Percentiles rank a stretch among this genome's conserved stretches.
phyloP scores from a whole-genome alignment of 1,140 invertebrate genomes.

The Psilanteris sp. region DNA sequence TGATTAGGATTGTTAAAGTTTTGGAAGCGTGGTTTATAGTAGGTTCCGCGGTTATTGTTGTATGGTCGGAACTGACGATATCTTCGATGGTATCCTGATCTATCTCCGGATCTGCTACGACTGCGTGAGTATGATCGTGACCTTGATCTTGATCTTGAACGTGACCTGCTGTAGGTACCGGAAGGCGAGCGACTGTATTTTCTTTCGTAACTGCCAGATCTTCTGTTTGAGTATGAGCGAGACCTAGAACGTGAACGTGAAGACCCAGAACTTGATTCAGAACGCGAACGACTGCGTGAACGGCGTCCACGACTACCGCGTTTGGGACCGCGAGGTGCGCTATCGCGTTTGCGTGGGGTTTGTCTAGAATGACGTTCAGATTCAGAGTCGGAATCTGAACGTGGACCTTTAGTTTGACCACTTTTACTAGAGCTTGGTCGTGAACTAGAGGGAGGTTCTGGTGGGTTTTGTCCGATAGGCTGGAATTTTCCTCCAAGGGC shows the following conservation, averaged over 20 bases:
- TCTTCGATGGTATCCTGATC: conserved; percentile 77
- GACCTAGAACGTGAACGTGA: conserved; percentile 80
- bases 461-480: conserved; percentile 74
- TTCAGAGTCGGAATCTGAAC: conserved; percentile 77
- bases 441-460: conserved; percentile 69
- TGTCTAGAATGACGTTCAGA: conserved; percentile 67
- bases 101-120: conserved; percentile 83
- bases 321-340: conserved; percentile 43
- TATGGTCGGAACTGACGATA: conserved; percentile 79
- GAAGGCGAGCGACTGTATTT: conserved; percentile 80
- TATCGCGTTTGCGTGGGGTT: conserved; percentile 70
- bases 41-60: conserved; percentile 86
- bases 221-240: conserved; percentile 74
- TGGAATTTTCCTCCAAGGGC: conserved; percentile 76
- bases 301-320: conserved; percentile 72
- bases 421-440: conserved; percentile 63
- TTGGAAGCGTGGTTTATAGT: conserved; percentile 87
- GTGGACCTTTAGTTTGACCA: conserved; percentile 73
- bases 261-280: conserved; percentile 79
- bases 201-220: conserved; percentile 81
- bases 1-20: conserved; percentile 79
- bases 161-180: conserved; percentile 75
- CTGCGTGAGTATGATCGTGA: conserved; percentile 81
- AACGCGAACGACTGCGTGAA: conserved; percentile 79
- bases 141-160: conserved; percentile 82